Percentiles rank a stretch among this genome's conserved stretches.
Evolutionary conservation across 2,888 invertebrate species (phyloP).

Genomic region (Rugalucina vietnamica): DNA sequence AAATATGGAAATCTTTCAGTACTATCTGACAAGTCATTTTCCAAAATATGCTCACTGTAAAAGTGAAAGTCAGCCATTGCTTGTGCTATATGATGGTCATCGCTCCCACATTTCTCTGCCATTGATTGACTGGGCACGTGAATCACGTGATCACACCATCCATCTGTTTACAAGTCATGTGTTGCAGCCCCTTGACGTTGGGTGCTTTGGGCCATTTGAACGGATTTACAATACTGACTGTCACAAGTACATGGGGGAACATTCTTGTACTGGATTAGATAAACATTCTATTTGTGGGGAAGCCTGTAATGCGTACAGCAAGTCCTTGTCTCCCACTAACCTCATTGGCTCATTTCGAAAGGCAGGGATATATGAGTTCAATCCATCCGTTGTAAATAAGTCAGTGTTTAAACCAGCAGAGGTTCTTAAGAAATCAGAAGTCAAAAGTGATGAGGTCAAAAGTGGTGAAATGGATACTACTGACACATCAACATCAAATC

Average conservation of each 20-base stretch:
- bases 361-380: conserved; percentile 24
- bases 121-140: conserved; percentile 15
- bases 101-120: conserved; percentile 4
- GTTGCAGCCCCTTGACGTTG: conserved; percentile 3
- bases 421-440: neutral
- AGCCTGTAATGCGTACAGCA: conserved; percentile 2
- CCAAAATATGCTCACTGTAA: neutral
- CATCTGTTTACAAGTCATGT: conserved; percentile 21
- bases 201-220: conserved; percentile 29
- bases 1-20: neutral
- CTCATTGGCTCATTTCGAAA: conserved; percentile 8
- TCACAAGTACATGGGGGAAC: neutral
- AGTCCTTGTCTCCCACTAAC: conserved; percentile 15
- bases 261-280: neutral
- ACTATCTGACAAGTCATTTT: neutral
- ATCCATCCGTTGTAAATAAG: neutral
- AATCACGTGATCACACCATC: conserved; percentile 7
- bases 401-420: neutral
- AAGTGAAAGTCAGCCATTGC: neutral
- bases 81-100: conserved; percentile 30
- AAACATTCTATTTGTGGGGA: conserved; percentile 6
- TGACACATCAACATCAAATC: neutral
- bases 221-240: conserved; percentile 13
- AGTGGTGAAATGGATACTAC: neutral
- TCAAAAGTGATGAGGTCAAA: too few species aligned